phyloP scores from a whole-genome alignment of 2,797 vertebrate species.

The Zalophus californianus region DNA sequence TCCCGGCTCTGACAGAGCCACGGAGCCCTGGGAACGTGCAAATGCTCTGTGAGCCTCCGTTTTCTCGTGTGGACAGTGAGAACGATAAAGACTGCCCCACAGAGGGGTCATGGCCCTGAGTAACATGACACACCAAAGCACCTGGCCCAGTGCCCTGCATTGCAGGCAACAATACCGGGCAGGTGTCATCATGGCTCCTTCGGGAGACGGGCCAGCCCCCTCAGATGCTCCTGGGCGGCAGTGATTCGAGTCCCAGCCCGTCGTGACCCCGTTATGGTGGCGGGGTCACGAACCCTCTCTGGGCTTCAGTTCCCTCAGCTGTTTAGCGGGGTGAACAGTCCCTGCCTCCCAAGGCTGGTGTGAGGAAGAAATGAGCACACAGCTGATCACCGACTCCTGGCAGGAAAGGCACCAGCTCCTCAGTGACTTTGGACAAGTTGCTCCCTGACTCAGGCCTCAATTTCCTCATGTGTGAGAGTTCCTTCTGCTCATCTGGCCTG shows the following conservation, averaged over 20 bases:
- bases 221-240: background rate
- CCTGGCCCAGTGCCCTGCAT: background rate
- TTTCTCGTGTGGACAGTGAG: background rate
- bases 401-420: background rate
- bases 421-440: background rate
- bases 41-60: background rate
- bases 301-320: background rate
- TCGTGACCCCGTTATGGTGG: background rate
- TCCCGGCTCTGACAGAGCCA: background rate
- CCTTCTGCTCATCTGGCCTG: background rate
- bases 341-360: background rate
- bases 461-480: background rate
- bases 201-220: background rate
- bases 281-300: background rate
- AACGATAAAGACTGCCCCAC: background rate
- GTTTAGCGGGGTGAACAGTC: background rate
- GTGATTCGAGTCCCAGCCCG: background rate
- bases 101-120: background rate
- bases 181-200: rapidly evolving
- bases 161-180: background rate
- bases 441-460: background rate
- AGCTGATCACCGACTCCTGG: background rate
- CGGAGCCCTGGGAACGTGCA: rapidly evolving
- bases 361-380: background rate
- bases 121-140: background rate